Base-by-base conservation (phyloP, 64 coral and sea anemone genomes). In the Orbicella faveolata region DNA sequence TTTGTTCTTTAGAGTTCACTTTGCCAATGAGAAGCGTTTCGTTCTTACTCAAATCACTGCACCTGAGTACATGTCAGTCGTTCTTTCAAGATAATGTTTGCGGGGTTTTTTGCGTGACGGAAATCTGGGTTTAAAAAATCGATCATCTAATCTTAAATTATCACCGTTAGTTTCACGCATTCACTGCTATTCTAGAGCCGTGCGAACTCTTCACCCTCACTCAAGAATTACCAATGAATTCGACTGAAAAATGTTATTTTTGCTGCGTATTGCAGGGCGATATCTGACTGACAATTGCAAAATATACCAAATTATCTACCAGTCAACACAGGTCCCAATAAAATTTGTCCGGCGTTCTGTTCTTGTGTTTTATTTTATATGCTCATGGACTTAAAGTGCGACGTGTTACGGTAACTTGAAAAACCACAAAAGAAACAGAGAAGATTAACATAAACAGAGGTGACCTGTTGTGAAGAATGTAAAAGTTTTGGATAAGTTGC, bases 251-350 rank as follows among this genome's bases (percentile, higher is more conserved):
- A 59, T 6, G 5, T 59, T 9, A 59, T 59, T 59, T 59, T 59
- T 59, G 9, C 15, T 59, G 15, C 55, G 10, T 70, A 70, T 70
- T 9, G n/a, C n/a, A 68, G 6, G 21, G n/a, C 10, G 67, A 70
- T 26, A 26, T 70, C 19, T 23, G 44, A 48, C 44, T 21, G 20
- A 23, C 39, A 51, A 23, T 3, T 11, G 36, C 13, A 21, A 53
- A 52, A 78, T 52, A 51, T 52, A 52, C 36, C 39, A 78, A 78
- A 78, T 74, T 78, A 78, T 78, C 36, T 78, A 78, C 75, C 75
- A 78, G 75, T 78, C 41, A 44, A 78, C 21, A 78, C 41, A 39
- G 51, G 36, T 70, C 41, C 15, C 37, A 23, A 6, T 20, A 23
- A 77, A 77, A 76, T 10, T 77, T 77, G 18, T 77, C 19, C 36